Evolutionary conservation across 2,113 vertebrate genomes (phyloP).

Genomic region (Paramisgurnus dabryanus): DNA sequence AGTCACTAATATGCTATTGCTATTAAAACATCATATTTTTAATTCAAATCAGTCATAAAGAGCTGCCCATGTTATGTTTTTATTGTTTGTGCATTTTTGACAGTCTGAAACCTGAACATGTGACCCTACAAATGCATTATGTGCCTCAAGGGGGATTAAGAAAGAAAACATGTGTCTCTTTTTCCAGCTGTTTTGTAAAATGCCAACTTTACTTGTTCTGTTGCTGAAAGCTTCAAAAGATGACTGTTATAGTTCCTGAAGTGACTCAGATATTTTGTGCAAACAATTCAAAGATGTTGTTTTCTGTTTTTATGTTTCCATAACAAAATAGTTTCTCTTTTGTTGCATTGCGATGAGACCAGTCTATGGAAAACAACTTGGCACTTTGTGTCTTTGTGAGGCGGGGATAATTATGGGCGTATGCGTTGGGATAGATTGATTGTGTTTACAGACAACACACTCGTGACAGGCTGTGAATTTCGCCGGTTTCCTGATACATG

Average conservation of each 20-base stretch:
- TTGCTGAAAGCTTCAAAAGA: slow-evolving; percentile 29
- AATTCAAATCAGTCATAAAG: background rate
- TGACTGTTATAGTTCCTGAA: slow-evolving; percentile 20
- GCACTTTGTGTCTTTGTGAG: background rate
- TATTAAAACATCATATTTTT: too few relatives aligned
- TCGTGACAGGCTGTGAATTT: background rate
- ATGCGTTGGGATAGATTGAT: slow-evolving; percentile 2
- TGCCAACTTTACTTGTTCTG: slow-evolving; percentile 45
- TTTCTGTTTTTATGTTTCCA: background rate
- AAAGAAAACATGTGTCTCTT: slow-evolving; percentile 59
- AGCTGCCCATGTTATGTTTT: background rate
- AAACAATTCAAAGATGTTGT: background rate
- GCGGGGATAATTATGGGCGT: too few relatives aligned
- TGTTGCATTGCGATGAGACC: background rate
- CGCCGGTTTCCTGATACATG: background rate
- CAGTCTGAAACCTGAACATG: slow-evolving; percentile 43
- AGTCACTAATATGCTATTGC: too few relatives aligned
- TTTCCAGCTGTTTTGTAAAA: slow-evolving; percentile 45
- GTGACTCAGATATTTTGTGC: background rate
- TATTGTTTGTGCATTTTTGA: slow-evolving; percentile 54
- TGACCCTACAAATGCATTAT: slow-evolving; percentile 54
- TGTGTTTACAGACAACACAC: background rate
- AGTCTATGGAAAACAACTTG: background rate
- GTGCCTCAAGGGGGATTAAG: slow-evolving; percentile 45
- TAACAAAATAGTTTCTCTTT: background rate